Conservation (phyloP, 2,797 vertebrate genomes). For the Argya squamiceps region DNA sequence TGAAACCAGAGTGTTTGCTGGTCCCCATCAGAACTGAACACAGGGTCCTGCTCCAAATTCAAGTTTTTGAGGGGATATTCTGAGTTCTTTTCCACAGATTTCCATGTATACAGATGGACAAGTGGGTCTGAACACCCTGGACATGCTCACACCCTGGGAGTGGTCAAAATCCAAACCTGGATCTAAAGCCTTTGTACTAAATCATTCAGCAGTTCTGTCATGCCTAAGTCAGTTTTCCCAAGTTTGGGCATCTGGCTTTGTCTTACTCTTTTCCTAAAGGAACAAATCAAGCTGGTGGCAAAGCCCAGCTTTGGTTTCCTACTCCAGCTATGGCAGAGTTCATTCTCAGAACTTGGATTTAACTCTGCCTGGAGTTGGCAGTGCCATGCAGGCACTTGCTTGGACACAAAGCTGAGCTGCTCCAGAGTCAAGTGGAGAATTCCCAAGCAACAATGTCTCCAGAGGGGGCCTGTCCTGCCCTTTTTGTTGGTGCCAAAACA, state of each 20-base stretch:
- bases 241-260: background rate
- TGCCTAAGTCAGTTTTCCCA: background rate
- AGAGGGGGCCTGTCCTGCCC: background rate
- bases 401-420: background rate
- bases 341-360: background rate
- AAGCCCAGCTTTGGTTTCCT: background rate
- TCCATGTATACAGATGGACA: background rate
- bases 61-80: background rate
- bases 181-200: background rate
- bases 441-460: background rate
- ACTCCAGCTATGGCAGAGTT: background rate
- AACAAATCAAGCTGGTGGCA: background rate
- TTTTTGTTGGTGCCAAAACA: background rate
- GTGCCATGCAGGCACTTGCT: background rate
- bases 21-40: background rate
- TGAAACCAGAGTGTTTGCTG: background rate
- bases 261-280: background rate
- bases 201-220: background rate
- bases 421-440: background rate
- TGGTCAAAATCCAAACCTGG: background rate
- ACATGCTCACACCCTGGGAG: background rate
- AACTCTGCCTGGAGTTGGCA: background rate
- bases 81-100: background rate
- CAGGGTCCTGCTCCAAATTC: background rate
- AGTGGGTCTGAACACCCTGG: background rate